Conservation (phyloP, 2,888 invertebrate genomes). For the Ichneumoninae sp. region DNA sequence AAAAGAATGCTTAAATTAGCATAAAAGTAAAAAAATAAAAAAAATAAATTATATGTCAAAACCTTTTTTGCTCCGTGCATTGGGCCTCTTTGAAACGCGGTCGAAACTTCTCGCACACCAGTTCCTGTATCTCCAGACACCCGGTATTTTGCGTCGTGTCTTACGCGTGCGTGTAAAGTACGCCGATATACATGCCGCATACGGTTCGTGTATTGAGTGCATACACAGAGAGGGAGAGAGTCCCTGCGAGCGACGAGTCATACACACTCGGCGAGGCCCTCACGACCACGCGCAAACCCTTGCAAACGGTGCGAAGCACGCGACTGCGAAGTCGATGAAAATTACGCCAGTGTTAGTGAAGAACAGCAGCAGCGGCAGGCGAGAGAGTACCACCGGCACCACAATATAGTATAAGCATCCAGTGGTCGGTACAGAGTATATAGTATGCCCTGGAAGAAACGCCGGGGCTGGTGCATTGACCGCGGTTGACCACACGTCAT, state of each 20-base stretch:
- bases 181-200: constrained; percentile 19
- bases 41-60: background rate
- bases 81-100: background rate
- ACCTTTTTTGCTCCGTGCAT: background rate
- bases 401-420: constrained; percentile 25
- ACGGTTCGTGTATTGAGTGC: constrained; percentile 1
- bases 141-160: constrained; percentile 69
- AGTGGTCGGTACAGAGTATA: constrained; percentile 36
- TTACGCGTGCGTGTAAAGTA: constrained; percentile 47
- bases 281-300: constrained; percentile 8
- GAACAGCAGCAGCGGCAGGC: constrained; percentile 43
- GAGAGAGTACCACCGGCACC: constrained; percentile 9
- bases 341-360: constrained; percentile 2
- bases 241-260: background rate
- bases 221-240: background rate
- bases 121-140: constrained; percentile 53
- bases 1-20: too few species aligned
- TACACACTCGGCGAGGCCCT: background rate
- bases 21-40: too few species aligned
- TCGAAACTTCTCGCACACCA: background rate
- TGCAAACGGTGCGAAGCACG: constrained; percentile 7
- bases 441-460: constrained; percentile 78
- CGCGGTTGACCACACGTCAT: constrained; percentile 84
- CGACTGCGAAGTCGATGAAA: constrained; percentile 9
- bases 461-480: constrained; percentile 82